Conservation (phyloP, 2,113 vertebrate genomes). For the Muntiacus reevesi region DNA sequence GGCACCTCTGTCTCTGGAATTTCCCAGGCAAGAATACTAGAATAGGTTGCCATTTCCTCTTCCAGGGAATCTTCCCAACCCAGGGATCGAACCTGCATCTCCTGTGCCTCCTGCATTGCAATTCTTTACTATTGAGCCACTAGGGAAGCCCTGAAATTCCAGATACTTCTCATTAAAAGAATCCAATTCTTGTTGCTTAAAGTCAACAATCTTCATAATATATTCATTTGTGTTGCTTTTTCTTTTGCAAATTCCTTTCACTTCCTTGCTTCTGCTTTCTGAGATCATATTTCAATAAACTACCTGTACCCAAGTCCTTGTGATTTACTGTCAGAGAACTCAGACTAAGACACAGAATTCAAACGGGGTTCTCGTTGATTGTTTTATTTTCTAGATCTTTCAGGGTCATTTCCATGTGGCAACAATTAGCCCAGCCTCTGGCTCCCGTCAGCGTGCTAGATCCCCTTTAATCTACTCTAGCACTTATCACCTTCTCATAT, state of each 20-base stretch:
- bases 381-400: neutral
- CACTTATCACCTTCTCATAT: neutral
- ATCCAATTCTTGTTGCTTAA: neutral
- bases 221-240: neutral
- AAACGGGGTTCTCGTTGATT: neutral
- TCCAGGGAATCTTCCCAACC: neutral
- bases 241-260: neutral
- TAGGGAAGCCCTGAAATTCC: neutral
- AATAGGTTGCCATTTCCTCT: neutral
- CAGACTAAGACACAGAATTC: neutral
- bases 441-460: neutral
- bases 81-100: neutral
- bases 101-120: neutral
- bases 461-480: neutral
- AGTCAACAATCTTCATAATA: neutral
- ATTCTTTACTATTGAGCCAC: neutral
- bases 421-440: neutral
- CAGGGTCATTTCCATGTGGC: neutral
- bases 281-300: neutral
- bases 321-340: neutral
- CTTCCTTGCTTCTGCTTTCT: neutral
- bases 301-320: neutral
- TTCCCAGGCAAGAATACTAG: neutral
- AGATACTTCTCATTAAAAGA: neutral
- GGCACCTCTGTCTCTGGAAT: neutral